A percentile compares a stretch with the other conserved stretches of the same genome.
Evolutionary conservation across 2,888 invertebrate genomes (phyloP).

Genomic region (Automeris io): DNA sequence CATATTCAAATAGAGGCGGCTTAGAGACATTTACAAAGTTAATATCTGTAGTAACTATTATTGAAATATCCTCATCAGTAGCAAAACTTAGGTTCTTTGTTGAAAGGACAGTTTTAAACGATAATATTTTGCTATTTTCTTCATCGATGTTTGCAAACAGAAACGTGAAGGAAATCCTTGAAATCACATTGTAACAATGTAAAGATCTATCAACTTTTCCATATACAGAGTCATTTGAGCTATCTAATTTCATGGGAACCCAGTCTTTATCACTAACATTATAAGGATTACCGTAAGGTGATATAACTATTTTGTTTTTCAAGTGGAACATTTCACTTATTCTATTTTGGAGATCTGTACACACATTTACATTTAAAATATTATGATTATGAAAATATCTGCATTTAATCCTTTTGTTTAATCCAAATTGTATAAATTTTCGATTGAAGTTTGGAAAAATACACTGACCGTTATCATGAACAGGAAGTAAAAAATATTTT

Average conservation of each 20-base stretch:
- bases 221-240: conserved; percentile 23
- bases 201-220: conserved; percentile 39
- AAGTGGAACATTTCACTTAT: conserved; percentile 33
- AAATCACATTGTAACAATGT: conserved; percentile 48
- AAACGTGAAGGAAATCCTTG: conserved; percentile 40
- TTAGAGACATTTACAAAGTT: conserved; percentile 54
- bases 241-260: conserved; percentile 27
- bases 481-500: conserved; percentile 38
- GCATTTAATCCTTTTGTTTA: conserved; percentile 66
- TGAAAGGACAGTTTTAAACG: conserved; percentile 26
- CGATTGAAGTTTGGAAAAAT: conserved; percentile 39
- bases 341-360: conserved; percentile 41
- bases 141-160: conserved; percentile 39
- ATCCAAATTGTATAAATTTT: conserved; percentile 61
- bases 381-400: conserved; percentile 28
- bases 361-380: conserved; percentile 30
- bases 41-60: conserved; percentile 48
- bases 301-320: conserved; percentile 30
- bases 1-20: conserved; percentile 46
- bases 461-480: conserved; percentile 62
- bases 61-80: conserved; percentile 32
- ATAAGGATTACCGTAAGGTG: conserved; percentile 54
- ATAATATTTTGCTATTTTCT: conserved; percentile 43
- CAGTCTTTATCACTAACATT: conserved; percentile 42
- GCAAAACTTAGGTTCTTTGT: conserved; percentile 38